Conservation (phyloP, 2,888 invertebrate genomes). For the Phengaris alcon region DNA sequence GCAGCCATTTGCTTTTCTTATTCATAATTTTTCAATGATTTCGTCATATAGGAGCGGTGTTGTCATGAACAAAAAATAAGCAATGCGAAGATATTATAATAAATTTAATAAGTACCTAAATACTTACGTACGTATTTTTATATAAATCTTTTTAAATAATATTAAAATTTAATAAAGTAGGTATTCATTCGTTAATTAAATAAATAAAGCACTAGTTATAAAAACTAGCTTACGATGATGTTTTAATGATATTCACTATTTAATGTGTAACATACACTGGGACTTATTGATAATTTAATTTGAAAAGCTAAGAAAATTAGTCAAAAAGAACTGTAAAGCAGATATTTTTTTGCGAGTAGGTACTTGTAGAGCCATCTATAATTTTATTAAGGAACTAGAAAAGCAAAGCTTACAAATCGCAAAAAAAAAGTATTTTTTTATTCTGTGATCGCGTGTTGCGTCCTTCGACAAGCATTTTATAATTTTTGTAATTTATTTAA, state of each 20-base stretch:
- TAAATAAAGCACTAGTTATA: no score
- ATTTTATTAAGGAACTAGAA: neutral
- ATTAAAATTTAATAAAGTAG: no score
- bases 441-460: constrained; percentile 67
- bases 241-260: no score
- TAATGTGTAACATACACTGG: no score
- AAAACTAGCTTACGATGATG: no score
- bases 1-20: constrained; percentile 79
- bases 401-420: neutral
- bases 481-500: constrained; percentile 39
- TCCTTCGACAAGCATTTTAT: constrained; percentile 52
- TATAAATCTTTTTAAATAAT: no score
- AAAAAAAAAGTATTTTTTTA: constrained; percentile 35
- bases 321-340: no score
- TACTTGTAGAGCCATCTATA: neutral
- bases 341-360: neutral
- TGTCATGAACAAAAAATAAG: constrained; percentile 31
- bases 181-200: no score
- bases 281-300: no score
- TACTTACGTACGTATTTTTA: no score
- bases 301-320: no score
- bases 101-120: no score
- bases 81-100: neutral
- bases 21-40: constrained; percentile 50
- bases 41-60: constrained; percentile 37